Conservation (phyloP, 2,888 invertebrate genomes). For the Ochropleura plecta region DNA sequence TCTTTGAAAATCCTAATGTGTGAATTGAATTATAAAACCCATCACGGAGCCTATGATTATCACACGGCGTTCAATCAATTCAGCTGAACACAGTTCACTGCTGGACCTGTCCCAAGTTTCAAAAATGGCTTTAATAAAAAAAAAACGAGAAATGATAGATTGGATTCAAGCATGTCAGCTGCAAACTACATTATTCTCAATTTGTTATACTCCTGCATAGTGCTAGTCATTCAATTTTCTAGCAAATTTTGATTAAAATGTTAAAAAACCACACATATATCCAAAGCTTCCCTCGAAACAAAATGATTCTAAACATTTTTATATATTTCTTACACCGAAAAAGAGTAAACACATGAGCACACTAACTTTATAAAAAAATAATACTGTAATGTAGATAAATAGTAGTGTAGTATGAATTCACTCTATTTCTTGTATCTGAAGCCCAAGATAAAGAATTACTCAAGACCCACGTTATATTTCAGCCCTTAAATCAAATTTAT, state of each 20-base stretch:
- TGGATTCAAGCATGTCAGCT: neutral
- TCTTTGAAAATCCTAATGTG: too few species aligned
- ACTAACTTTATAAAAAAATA: constrained; percentile 54
- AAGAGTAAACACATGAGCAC: constrained; percentile 40
- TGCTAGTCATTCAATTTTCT: neutral
- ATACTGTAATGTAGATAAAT: constrained; percentile 61
- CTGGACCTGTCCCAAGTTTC: neutral
- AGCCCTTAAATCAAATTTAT: constrained; percentile 69
- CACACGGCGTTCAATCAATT: neutral
- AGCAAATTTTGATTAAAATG: neutral
- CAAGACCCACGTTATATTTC: constrained; percentile 64
- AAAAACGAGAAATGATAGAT: neutral
- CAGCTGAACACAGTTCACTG: neutral
- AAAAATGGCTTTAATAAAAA: neutral
- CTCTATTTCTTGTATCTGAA: constrained; percentile 51
- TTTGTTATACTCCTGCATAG: neutral
- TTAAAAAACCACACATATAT: neutral
- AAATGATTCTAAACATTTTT: constrained; percentile 15
- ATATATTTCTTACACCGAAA: constrained; percentile 28
- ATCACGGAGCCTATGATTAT: neutral
- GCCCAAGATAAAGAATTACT: constrained; percentile 60
- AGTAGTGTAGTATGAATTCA: constrained; percentile 48
- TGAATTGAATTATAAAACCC: too few species aligned
- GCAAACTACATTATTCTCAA: neutral
- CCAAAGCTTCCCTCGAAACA: neutral